These are phyloP conservation scores for Oikopleura dioica DNA, from an alignment of 23 tunicate species.

Conservation along the genomic window DNA sequence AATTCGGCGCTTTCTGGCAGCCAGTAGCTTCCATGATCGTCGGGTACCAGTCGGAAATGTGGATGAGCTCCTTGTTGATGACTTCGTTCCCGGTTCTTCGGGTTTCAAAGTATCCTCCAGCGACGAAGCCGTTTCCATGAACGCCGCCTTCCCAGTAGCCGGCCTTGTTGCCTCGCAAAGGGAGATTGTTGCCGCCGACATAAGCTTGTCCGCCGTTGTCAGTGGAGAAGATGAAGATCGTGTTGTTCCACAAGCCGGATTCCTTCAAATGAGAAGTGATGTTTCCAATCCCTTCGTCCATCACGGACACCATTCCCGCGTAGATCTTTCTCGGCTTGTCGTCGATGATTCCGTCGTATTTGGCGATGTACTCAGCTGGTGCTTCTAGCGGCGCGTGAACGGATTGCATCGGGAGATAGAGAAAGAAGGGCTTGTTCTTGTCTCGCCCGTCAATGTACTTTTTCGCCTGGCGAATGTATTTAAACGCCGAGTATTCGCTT, in stretches of 20 bases:
- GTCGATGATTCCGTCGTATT: slow-evolving; percentile 29
- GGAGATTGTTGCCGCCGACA: slow-evolving; percentile 72
- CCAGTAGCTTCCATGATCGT: slow-evolving; percentile 32
- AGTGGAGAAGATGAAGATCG: slow-evolving; percentile 41
- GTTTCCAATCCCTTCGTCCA: slow-evolving; percentile 68
- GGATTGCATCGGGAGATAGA: slow-evolving; percentile 55
- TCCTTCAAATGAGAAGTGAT: slow-evolving; percentile 36
- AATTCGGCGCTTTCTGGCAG: slow-evolving; percentile 27
- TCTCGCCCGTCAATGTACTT: slow-evolving; percentile 24
- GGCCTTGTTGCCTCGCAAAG: slow-evolving; percentile 46
- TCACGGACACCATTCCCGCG: slow-evolving; percentile 67
- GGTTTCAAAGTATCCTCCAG: slow-evolving; percentile 38
- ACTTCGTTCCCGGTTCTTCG: no score
- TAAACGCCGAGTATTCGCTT: slow-evolving; percentile 38
- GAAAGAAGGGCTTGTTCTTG: slow-evolving; percentile 37
- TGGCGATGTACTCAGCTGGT: slow-evolving; percentile 35
- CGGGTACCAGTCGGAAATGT: slow-evolving; percentile 80
- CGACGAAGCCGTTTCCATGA: slow-evolving; percentile 54
- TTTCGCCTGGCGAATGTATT: slow-evolving; percentile 24
- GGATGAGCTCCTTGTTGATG: slow-evolving; percentile 37
- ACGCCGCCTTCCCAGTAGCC: slow-evolving; percentile 81
- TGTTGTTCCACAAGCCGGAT: slow-evolving; percentile 34
- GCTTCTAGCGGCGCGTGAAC: slow-evolving; percentile 60
- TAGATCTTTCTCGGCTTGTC: slow-evolving; percentile 24
- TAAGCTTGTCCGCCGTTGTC: slow-evolving; percentile 79